These are phyloP conservation scores for Protosalanx chinensis DNA, from an alignment of 2,797 vertebrate genomes.

Conservation along the genomic window DNA sequence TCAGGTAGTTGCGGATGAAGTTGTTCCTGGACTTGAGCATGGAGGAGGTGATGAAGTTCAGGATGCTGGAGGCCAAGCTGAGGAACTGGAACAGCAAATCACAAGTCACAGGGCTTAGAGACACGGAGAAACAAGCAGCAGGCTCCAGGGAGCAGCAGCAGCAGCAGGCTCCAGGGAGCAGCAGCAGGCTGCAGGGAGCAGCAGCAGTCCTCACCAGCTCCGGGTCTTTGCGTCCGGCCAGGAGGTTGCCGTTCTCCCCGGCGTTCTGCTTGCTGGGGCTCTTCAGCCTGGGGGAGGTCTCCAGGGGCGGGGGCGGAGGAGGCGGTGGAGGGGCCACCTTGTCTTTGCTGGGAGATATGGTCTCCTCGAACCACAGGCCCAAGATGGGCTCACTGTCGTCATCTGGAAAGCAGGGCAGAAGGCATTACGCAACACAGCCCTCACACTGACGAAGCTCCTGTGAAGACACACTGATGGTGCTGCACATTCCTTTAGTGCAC, in stretches of 20 bases:
- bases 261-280: conserved; percentile 92
- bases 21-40: conserved; percentile 98
- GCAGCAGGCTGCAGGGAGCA: too few relatives aligned
- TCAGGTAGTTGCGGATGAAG: conserved; percentile 98
- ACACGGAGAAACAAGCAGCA: background rate
- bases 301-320: conserved; percentile 87
- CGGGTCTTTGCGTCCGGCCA: conserved; percentile 96
- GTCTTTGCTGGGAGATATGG: conserved; percentile 97
- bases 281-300: conserved; percentile 90
- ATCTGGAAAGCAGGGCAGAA: conserved; percentile 72
- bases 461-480: background rate
- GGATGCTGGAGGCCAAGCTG: conserved; percentile 92
- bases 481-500: background rate
- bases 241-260: conserved; percentile 94
- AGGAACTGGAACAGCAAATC: conserved; percentile 78
- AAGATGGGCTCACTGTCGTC: conserved; percentile 99
- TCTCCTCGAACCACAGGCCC: conserved; percentile 98
- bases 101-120: background rate
- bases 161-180: too few relatives aligned
- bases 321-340: conserved; percentile 91
- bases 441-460: too few relatives aligned
- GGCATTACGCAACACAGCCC: background rate
- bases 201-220: conserved; percentile 91
- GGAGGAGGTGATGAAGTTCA: conserved; percentile 95
- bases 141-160: background rate